Conservation (phyloP, 2,113 vertebrate genomes). For the Spea bombifrons region DNA sequence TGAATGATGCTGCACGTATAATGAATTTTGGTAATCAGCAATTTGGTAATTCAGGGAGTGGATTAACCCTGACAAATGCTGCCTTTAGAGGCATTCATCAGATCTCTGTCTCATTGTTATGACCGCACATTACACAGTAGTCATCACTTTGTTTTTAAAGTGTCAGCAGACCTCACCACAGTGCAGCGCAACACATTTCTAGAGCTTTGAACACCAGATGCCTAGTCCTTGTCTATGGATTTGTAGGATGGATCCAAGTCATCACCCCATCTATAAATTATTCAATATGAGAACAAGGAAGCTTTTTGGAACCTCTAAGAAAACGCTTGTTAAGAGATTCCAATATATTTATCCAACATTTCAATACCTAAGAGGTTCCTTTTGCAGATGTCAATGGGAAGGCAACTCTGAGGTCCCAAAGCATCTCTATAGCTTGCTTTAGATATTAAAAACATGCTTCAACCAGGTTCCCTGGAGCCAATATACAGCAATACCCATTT, state of each 20-base stretch:
- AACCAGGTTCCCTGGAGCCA: no score
- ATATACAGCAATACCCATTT: no score
- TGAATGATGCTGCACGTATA: constrained; percentile 58
- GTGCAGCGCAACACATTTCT: constrained; percentile 9
- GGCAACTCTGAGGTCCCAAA: no score
- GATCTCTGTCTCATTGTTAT: constrained; percentile 60
- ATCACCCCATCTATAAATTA: no score
- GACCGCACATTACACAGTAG: constrained; percentile 54
- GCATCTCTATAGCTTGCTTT: no score
- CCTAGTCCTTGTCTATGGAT: neutral
- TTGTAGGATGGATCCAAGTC: accelerated
- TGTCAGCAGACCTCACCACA: constrained; percentile 60
- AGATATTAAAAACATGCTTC: no score
- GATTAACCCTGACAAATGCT: constrained; percentile 67
- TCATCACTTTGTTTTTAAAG: constrained; percentile 61
- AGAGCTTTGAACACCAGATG: neutral
- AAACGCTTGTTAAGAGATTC: no score
- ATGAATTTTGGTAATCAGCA: constrained; percentile 69
- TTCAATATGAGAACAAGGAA: no score
- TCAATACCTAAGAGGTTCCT: no score
- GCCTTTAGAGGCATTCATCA: constrained; percentile 61
- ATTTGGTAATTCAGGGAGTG: constrained; percentile 57
- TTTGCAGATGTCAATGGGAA: no score
- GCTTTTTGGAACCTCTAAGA: no score
- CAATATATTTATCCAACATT: no score